Base-by-base conservation (phyloP, 2,797 vertebrate species). In the Oceanodroma leucorhoa region DNA sequence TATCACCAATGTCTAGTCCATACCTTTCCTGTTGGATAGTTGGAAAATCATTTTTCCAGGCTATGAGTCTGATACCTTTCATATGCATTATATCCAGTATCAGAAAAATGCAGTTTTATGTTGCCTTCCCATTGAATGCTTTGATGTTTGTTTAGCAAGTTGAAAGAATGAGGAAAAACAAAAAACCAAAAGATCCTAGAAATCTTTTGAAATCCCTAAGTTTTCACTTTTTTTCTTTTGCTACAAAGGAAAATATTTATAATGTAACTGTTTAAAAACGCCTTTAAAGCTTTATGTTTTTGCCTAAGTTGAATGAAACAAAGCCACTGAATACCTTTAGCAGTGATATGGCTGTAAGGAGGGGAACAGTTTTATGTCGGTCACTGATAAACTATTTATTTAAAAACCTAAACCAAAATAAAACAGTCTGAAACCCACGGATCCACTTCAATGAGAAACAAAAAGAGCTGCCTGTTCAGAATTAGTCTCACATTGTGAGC, bases 111-210 rank as follows among this genome's bases (percentile, higher is more conserved):
- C 29, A 46, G 11, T 60, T 61, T 66, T 51, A 38, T 75, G 32
- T 65, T 84, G 29, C 53, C 19, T 67, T 20, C 20, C 24, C 11
- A 32, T 72, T 92, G 45, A 51, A 21, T 29, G 58, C 55, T 90
- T 90, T 94, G 61, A 45, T 67, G n/a, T 55, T 89, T 89, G 43
- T 83, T 90, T 51, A 76, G 61, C 30, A 76, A 38, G 23, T 62
- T 50, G 34, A 95, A 87, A 73, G 64, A 89, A 40, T 12, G 43
- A 87, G 43, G 26, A 43, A 65, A 71, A 60, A 3, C 3, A 67
- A 46, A 14, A 50, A 58, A 75, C 48, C 34, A 69, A 65, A 78
- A 55, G 38, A 55, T 19, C 10, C 5, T 20, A 54, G 22, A 64
- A 85, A 77, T 71, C 60, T 81, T 84, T n/a, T 77, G 32, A 89